A percentile compares a stretch with the other conserved stretches of the same genome.
Conservation (phyloP, 1,140 invertebrate genomes). For the Aphaenogaster floridana region DNA sequence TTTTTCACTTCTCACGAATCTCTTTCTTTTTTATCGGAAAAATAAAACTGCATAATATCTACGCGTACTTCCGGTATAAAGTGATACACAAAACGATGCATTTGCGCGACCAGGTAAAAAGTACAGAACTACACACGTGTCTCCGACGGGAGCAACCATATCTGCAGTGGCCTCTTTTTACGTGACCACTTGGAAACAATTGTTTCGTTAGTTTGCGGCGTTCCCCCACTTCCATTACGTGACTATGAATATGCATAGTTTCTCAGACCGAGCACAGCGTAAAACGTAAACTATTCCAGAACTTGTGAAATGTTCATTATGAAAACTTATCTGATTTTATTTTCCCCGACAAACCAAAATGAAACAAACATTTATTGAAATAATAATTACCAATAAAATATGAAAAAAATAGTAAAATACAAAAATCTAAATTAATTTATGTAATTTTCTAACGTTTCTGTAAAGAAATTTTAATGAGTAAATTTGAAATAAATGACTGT, state of each 20-base stretch:
- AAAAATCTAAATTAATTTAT: background rate
- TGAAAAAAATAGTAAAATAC: background rate
- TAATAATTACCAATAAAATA: too few species aligned
- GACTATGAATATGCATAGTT: constrained; percentile 69
- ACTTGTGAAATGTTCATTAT: constrained; percentile 9
- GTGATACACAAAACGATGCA: background rate
- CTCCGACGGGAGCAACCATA: constrained; percentile 32
- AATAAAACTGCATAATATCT: background rate
- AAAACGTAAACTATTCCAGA: constrained; percentile 11
- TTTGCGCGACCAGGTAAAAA: constrained; percentile 29
- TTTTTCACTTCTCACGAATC: background rate
- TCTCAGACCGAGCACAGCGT: constrained; percentile 11
- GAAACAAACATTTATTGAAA: background rate
- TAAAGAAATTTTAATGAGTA: background rate
- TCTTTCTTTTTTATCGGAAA: background rate
- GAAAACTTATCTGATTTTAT: background rate
- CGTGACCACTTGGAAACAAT: constrained; percentile 59
- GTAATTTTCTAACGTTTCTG: background rate
- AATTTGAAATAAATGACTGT: background rate
- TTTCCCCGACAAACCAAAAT: background rate
- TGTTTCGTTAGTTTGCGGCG: constrained; percentile 26
- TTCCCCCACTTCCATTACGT: constrained; percentile 51
- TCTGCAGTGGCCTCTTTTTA: constrained; percentile 69
- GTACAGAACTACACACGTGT: constrained; percentile 18
- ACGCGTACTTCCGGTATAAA: constrained; percentile 8